A percentile compares a stretch with the other conserved stretches of the same genome.
These are phyloP conservation scores for Scomber scombrus DNA, from an alignment of 2,113 vertebrate genomes.

Conservation along the genomic window DNA sequence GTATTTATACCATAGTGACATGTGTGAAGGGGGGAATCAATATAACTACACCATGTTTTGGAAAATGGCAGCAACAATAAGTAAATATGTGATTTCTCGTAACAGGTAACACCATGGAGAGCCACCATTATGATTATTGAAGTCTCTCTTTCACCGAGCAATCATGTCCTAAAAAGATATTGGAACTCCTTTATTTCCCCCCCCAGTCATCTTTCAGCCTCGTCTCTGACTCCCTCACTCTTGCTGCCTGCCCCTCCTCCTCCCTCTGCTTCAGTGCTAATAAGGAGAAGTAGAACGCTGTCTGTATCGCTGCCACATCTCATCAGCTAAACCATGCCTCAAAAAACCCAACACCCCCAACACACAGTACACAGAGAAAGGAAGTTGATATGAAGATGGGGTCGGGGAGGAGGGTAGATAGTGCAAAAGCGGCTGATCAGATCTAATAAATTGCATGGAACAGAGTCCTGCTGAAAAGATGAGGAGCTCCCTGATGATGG, in stretches of 20 bases:
- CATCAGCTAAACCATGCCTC: constrained; percentile 77
- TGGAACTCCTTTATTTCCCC: constrained; percentile 7
- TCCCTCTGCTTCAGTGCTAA: constrained; percentile 66
- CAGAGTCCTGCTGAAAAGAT: constrained; percentile 34
- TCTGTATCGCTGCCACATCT: constrained; percentile 80
- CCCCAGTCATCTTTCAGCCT: constrained; percentile 41
- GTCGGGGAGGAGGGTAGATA: constrained; percentile 26
- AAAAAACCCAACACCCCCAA: constrained; percentile 44
- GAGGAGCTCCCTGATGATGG: constrained; percentile 31
- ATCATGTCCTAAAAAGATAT: constrained; percentile 26
- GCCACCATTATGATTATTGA: not conserved
- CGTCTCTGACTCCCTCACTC: constrained; percentile 43
- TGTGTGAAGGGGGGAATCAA: not conserved
- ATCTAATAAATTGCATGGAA: constrained; percentile 62
- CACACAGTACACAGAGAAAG: constrained; percentile 13
- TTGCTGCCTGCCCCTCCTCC: constrained; percentile 11
- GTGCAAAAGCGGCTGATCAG: constrained; percentile 38
- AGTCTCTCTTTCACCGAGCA: constrained; percentile 5
- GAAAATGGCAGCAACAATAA: not conserved
- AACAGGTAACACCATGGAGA: not conserved
- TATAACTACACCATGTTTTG: not conserved
- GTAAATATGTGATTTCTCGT: not conserved
- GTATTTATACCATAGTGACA: not conserved
- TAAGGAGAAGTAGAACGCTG: constrained; percentile 78
- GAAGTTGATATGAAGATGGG: constrained; percentile 31